These are phyloP conservation scores for Pristis pectinata DNA, from an alignment of 2,797 vertebrate species.

Conservation along the genomic window DNA sequence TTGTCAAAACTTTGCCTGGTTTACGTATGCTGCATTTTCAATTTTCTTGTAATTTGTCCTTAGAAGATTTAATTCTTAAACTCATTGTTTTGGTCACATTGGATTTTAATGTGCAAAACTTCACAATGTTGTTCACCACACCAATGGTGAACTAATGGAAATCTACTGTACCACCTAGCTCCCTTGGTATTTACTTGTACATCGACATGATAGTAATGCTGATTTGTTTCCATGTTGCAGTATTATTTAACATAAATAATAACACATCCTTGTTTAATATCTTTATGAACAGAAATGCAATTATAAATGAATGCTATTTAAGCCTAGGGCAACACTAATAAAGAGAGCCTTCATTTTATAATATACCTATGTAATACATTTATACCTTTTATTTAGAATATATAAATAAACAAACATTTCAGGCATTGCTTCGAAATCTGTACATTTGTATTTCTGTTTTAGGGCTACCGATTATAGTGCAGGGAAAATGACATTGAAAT, in stretches of 20 bases:
- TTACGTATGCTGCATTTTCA: background rate
- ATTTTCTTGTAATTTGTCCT: constrained; percentile 20
- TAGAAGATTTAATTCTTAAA: background rate
- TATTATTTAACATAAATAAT: background rate
- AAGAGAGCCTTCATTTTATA: background rate
- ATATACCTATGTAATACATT: background rate
- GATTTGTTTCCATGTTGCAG: background rate
- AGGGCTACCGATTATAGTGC: background rate
- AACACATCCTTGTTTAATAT: background rate
- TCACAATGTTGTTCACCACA: background rate
- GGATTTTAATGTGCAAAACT: background rate
- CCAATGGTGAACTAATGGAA: background rate
- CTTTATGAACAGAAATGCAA: background rate
- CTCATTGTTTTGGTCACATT: background rate
- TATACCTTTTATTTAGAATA: background rate
- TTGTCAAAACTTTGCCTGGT: too few relatives aligned
- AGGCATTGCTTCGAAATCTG: background rate
- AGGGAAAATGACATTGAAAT: background rate
- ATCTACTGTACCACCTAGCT: too few relatives aligned
- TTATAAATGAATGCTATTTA: background rate
- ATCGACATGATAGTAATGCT: background rate
- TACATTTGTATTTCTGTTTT: background rate
- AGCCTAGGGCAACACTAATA: background rate
- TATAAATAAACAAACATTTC: background rate
- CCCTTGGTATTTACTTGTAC: background rate